A percentile compares a stretch with the other conserved stretches of the same genome.
Evolutionary conservation across 2,113 vertebrate genomes (phyloP).

Genomic region (Hemicordylus capensis): DNA sequence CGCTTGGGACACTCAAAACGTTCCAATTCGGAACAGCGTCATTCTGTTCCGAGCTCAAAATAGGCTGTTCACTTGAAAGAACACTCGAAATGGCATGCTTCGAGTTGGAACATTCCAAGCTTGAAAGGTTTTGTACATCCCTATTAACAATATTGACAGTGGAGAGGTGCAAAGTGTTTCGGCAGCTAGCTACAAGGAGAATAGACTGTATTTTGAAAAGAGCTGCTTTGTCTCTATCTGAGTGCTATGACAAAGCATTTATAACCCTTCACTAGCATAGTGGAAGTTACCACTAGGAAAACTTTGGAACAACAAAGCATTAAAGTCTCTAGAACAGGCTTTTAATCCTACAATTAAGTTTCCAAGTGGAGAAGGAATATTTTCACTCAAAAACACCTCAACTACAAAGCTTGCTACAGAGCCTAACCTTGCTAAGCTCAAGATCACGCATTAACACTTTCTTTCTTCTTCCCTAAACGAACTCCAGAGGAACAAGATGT

Average conservation of each 20-base stretch:
- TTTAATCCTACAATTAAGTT: conserved; percentile 11
- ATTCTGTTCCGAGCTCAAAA: too few relatives aligned
- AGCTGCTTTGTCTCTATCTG: background rate
- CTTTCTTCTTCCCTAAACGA: background rate
- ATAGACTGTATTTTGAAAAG: background rate
- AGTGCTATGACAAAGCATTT: background rate
- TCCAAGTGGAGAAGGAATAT: background rate
- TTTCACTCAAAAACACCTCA: background rate
- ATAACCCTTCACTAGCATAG: background rate
- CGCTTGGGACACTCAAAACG: too few relatives aligned
- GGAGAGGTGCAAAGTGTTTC: too few relatives aligned
- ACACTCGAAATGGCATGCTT: too few relatives aligned
- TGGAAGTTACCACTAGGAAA: background rate
- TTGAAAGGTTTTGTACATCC: too few relatives aligned
- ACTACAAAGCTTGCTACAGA: background rate
- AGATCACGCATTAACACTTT: background rate
- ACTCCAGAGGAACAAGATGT: background rate
- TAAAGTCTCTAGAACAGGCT: background rate
- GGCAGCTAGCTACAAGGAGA: background rate
- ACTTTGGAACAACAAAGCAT: background rate
- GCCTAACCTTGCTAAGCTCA: background rate
- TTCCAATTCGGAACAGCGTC: too few relatives aligned
- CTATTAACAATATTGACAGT: too few relatives aligned
- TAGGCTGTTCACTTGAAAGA: too few relatives aligned
- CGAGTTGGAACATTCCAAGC: too few relatives aligned